Percentiles rank a stretch among this genome's conserved stretches.
phyloP scores from a whole-genome alignment of 2,888 invertebrate species.

The Andrena trimmerana region DNA sequence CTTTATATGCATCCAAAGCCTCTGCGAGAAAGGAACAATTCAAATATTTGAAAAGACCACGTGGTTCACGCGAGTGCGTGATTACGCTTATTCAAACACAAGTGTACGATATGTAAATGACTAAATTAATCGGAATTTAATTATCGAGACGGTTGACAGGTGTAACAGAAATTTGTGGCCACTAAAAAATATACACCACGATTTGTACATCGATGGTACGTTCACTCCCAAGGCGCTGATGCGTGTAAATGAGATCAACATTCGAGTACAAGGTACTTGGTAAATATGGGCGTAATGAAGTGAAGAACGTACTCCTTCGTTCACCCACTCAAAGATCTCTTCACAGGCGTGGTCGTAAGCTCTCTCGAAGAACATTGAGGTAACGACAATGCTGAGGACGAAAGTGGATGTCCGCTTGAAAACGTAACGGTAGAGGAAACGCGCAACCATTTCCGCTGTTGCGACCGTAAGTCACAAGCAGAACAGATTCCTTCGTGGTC shows the following conservation, averaged over 20 bases:
- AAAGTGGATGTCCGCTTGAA: conserved; percentile 85
- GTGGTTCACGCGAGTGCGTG: too few species aligned
- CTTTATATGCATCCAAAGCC: conserved; percentile 77
- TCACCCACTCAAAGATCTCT: conserved; percentile 82
- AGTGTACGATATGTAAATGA: too few species aligned
- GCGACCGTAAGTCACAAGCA: background rate
- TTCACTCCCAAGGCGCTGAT: background rate
- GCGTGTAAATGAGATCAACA: too few species aligned
- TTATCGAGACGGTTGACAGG: too few species aligned
- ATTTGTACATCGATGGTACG: background rate
- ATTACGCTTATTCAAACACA: too few species aligned
- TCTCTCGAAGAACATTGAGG: conserved; percentile 85
- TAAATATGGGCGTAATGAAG: background rate
- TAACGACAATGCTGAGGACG: conserved; percentile 81
- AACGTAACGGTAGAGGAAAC: conserved; percentile 73
- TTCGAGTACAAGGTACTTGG: background rate
- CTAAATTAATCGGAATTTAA: too few species aligned
- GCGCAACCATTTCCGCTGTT: conserved; percentile 32
- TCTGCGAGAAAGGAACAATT: conserved; percentile 52
- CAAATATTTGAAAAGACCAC: background rate
- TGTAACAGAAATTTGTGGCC: too few species aligned
- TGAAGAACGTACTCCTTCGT: conserved; percentile 80
- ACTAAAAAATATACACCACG: background rate
- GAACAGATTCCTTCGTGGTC: background rate
- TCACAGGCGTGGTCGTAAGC: conserved; percentile 83